A percentile compares a stretch with the other conserved stretches of the same genome.
phyloP scores from a whole-genome alignment of 2,797 vertebrate genomes.

The Leucoraja ocellata region DNA sequence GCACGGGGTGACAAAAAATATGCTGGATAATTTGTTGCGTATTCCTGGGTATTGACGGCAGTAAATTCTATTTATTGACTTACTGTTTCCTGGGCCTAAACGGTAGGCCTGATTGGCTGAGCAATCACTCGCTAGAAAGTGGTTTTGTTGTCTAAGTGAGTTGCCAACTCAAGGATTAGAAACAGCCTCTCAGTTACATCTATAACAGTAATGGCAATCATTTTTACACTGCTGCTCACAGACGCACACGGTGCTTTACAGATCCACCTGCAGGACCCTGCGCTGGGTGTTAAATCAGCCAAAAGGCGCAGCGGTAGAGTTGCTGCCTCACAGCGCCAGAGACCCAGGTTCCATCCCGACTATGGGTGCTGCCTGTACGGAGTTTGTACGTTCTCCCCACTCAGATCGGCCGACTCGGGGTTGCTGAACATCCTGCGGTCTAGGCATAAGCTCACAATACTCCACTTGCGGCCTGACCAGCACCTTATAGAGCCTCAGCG shows the following conservation, averaged over 20 bases:
- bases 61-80: not conserved
- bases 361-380: no score
- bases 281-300: not conserved
- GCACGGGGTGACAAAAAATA: not conserved
- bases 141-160: not conserved
- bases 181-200: not conserved
- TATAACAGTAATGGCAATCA: not conserved
- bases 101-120: not conserved
- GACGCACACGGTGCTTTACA: not conserved
- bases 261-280: not conserved
- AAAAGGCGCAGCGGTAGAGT: no score
- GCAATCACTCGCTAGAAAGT: not conserved
- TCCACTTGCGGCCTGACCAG: no score
- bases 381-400: no score
- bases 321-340: no score
- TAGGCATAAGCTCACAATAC: no score
- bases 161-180: not conserved
- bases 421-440: no score
- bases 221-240: not conserved
- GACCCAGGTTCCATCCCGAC: no score
- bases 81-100: not conserved
- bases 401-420: no score
- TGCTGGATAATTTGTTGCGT: not conserved
- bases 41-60: not conserved
- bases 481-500: no score